Percentiles rank a stretch among this genome's conserved stretches.
Conservation (phyloP, 2,888 invertebrate species). For the Ceramica pisi region DNA sequence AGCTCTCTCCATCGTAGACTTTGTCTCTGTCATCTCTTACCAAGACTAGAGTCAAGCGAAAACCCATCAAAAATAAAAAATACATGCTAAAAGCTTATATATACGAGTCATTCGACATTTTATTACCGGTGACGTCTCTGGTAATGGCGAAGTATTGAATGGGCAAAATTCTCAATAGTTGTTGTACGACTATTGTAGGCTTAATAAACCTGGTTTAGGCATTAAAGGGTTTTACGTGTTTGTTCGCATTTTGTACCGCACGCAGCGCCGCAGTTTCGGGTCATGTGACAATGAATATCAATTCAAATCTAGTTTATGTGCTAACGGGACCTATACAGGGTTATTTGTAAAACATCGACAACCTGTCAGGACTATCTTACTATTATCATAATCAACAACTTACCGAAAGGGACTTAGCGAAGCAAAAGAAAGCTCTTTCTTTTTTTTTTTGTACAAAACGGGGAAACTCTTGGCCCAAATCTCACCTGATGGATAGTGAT, state of each 20-base stretch:
- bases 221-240: conserved; percentile 31
- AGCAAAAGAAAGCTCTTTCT: too few relatives aligned
- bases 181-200: conserved; percentile 67
- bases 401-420: too few relatives aligned
- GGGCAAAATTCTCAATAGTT: not conserved
- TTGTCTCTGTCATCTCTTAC: too few relatives aligned
- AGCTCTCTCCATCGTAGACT: too few relatives aligned
- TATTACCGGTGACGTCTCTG: not conserved
- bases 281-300: conserved; percentile 21
- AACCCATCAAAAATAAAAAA: too few relatives aligned
- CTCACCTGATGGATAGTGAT: too few relatives aligned
- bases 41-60: too few relatives aligned
- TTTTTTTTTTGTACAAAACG: too few relatives aligned
- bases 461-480: too few relatives aligned
- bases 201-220: conserved; percentile 40
- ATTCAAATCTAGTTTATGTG: conserved; percentile 28
- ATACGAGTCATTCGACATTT: conserved; percentile 1
- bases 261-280: not conserved
- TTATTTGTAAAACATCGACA: too few relatives aligned
- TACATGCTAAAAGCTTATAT: not conserved
- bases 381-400: too few relatives aligned
- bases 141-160: not conserved
- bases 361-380: too few relatives aligned
- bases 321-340: conserved; percentile 27
- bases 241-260: conserved; percentile 19